phyloP scores from a whole-genome alignment of 2,888 invertebrate species.

The Aporophyla lueneburgensis region DNA sequence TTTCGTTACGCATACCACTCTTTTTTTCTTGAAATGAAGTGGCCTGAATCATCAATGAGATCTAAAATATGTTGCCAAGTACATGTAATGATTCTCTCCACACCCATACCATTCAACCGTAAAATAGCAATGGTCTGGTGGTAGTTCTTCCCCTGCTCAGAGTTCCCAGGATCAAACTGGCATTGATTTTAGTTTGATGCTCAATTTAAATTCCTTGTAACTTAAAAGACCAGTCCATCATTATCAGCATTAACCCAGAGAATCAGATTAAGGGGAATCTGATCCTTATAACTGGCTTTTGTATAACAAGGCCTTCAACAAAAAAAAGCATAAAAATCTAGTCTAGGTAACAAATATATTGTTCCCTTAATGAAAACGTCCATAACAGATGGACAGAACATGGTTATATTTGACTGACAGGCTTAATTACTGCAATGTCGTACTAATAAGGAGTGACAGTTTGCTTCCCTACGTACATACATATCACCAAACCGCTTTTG shows the following conservation, averaged over 20 bases:
- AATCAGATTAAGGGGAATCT: background rate
- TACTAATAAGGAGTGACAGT: slow-evolving; percentile 59
- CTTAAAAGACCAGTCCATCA: background rate
- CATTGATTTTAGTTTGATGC: background rate
- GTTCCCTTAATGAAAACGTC: slow-evolving; percentile 49
- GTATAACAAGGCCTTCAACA: background rate
- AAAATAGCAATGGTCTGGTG: background rate
- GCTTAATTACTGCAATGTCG: slow-evolving; percentile 57
- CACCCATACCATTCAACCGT: background rate
- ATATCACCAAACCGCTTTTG: background rate
- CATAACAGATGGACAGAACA: slow-evolving; percentile 36
- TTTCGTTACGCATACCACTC: too few relatives aligned
- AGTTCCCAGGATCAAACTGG: too few relatives aligned
- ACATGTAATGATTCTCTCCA: too few relatives aligned
- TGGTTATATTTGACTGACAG: slow-evolving; percentile 59
- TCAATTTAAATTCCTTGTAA: background rate
- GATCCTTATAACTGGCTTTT: background rate
- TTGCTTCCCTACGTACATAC: slow-evolving; percentile 20
- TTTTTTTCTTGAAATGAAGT: background rate
- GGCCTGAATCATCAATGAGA: background rate
- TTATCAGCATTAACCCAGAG: background rate
- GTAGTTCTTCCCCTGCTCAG: too few relatives aligned
- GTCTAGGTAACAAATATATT: slow-evolving; percentile 5
- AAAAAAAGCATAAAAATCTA: background rate
- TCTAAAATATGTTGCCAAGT: background rate